A percentile compares a stretch with the other conserved stretches of the same genome.
phyloP scores from a whole-genome alignment of 64 coral and sea anemone genomes.

The Dendrophyllia cribrosa region DNA sequence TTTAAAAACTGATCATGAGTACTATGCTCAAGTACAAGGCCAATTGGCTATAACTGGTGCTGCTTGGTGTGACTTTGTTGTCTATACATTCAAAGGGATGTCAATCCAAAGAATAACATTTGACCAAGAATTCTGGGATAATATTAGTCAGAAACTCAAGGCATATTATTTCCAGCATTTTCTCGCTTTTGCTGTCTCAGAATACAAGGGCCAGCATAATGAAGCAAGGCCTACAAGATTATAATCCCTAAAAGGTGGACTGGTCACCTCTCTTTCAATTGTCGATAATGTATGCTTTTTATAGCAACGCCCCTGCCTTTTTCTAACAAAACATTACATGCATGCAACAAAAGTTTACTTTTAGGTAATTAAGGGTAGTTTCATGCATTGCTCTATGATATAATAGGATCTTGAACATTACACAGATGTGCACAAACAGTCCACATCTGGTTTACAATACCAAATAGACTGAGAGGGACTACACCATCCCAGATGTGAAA shows the following conservation, averaged over 20 bases:
- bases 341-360: no score
- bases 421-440: constrained; percentile 22
- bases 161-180: constrained; percentile 26
- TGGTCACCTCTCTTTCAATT: not conserved
- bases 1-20: constrained; percentile 11
- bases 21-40: constrained; percentile 27
- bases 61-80: constrained; percentile 17
- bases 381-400: not conserved
- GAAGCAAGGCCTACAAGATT: not conserved
- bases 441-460: constrained; percentile 35
- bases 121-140: constrained; percentile 2
- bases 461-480: constrained; percentile 7
- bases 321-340: no score
- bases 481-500: constrained; percentile 46
- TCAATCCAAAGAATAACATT: constrained; percentile 15
- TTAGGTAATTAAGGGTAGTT: no score
- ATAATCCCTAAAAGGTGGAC: not conserved
- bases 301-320: no score
- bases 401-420: constrained; percentile 22
- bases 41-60: constrained; percentile 29
- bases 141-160: not conserved
- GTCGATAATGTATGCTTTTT: no score
- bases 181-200: constrained; percentile 15
- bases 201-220: not conserved
- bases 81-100: constrained; percentile 4